phyloP scores from a whole-genome alignment of 2,888 invertebrate genomes.

The Dicycla oo region DNA sequence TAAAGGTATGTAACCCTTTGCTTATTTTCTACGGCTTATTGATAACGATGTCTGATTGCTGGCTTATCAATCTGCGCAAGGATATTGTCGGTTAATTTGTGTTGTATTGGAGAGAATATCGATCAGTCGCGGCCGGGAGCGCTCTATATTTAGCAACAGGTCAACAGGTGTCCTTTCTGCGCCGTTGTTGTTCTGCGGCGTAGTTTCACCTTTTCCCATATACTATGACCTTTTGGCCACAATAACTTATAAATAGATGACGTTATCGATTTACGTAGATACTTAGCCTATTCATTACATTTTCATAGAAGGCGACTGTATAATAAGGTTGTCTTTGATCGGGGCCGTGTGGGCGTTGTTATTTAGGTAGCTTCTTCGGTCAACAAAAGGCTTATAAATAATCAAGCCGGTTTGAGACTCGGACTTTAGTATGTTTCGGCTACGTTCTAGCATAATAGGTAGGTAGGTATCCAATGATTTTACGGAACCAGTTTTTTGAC shows the following conservation, averaged over 20 bases:
- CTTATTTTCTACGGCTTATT: conserved; percentile 22
- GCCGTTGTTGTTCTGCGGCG: conserved; percentile 76
- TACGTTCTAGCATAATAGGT: neutral
- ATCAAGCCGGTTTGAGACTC: neutral
- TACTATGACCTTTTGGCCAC: conserved; percentile 75
- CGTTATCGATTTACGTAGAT: conserved; percentile 43
- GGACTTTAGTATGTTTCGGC: neutral
- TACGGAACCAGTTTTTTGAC: no score
- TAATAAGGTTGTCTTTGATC: conserved; percentile 5
- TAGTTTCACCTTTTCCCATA: conserved; percentile 72
- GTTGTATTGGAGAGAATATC: conserved; percentile 77
- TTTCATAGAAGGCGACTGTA: conserved; percentile 6
- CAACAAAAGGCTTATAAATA: conserved; percentile 30
- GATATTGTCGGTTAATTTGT: conserved; percentile 46
- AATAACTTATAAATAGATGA: conserved; percentile 62
- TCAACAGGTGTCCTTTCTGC: conserved; percentile 77
- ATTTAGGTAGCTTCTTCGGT: conserved; percentile 18
- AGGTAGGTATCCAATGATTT: no score
- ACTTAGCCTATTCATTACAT: conserved; percentile 26
- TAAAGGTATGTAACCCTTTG: conserved; percentile 78
- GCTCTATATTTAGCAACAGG: conserved; percentile 89
- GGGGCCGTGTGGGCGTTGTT: conserved; percentile 48
- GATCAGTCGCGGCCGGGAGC: conserved; percentile 78
- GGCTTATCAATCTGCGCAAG: conserved; percentile 32
- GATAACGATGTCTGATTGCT: conserved; percentile 20